A percentile compares a stretch with the other conserved stretches of the same genome.
Conservation (phyloP, 2,113 vertebrate species). For the Rhynchopsitta pachyrhyncha region DNA sequence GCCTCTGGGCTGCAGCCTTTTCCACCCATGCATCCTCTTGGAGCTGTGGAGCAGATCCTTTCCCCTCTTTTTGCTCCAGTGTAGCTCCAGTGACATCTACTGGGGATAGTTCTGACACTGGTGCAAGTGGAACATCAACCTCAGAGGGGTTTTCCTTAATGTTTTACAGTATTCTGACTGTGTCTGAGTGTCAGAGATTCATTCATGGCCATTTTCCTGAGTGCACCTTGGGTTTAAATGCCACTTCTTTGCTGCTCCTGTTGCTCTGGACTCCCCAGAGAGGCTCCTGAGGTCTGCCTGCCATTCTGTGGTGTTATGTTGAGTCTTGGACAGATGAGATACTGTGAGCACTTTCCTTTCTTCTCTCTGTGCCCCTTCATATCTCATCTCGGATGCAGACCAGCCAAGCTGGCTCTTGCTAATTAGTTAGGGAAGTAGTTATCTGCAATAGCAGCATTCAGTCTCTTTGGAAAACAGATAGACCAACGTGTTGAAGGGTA, state of each 20-base stretch:
- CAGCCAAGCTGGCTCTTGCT: slow-evolving; percentile 7
- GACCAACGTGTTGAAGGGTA: neutral
- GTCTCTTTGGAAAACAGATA: neutral
- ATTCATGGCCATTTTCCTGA: neutral
- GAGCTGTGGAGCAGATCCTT: neutral
- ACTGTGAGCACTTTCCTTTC: neutral
- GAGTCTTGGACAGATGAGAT: neutral
- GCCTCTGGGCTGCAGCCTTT: neutral
- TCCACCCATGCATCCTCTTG: neutral
- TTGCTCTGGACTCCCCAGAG: neutral
- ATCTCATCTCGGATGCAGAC: neutral
- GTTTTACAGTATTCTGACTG: neutral
- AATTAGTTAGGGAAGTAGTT: neutral
- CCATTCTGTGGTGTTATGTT: neutral
- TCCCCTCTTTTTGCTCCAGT: neutral
- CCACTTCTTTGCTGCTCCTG: neutral
- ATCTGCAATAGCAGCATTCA: neutral
- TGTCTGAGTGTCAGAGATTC: neutral
- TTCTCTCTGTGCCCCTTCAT: neutral
- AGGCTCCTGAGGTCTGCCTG: neutral
- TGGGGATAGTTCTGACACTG: neutral
- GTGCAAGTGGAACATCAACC: neutral
- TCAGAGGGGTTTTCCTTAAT: neutral
- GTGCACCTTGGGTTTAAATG: neutral
- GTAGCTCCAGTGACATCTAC: slow-evolving; percentile 48